Conservation (phyloP, 2,113 vertebrate species). For the Chloropsis hardwickii region DNA sequence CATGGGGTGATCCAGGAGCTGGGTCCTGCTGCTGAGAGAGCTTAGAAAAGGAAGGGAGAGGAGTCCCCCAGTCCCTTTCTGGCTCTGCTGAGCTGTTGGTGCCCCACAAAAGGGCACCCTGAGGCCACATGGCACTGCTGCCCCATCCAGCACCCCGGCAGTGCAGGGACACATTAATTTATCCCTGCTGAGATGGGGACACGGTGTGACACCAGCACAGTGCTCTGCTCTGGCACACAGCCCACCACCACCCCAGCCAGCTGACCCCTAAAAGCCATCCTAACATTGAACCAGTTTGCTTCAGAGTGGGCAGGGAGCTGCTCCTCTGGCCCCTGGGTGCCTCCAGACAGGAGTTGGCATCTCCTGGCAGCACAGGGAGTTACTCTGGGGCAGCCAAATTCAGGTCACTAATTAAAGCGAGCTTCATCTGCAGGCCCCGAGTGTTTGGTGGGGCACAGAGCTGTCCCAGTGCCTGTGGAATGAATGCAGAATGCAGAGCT, state of each 20-base stretch:
- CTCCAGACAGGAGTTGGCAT: background rate
- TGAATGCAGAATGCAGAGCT: background rate
- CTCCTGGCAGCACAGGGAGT: background rate
- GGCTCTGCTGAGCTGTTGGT: background rate
- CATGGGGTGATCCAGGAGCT: background rate
- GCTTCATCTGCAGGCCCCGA: background rate
- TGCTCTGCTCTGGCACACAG: background rate
- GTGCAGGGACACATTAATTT: rapidly evolving
- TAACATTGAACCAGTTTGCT: background rate
- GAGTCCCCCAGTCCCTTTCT: rapidly evolving
- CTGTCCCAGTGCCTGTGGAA: rapidly evolving
- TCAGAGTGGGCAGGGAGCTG: background rate
- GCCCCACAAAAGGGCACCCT: background rate
- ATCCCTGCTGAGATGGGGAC: background rate
- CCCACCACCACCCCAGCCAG: background rate
- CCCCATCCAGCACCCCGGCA: background rate
- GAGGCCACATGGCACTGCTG: background rate
- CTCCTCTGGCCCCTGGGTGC: background rate
- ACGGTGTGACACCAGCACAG: rapidly evolving
- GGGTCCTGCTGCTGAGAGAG: background rate
- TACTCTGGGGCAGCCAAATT: background rate
- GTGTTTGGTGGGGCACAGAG: background rate
- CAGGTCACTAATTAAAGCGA: rapidly evolving
- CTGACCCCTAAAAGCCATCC: background rate
- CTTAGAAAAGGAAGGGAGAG: background rate